These are phyloP conservation scores for Malthinus flaveolus DNA, from an alignment of 2,888 invertebrate genomes.

Conservation along the genomic window DNA sequence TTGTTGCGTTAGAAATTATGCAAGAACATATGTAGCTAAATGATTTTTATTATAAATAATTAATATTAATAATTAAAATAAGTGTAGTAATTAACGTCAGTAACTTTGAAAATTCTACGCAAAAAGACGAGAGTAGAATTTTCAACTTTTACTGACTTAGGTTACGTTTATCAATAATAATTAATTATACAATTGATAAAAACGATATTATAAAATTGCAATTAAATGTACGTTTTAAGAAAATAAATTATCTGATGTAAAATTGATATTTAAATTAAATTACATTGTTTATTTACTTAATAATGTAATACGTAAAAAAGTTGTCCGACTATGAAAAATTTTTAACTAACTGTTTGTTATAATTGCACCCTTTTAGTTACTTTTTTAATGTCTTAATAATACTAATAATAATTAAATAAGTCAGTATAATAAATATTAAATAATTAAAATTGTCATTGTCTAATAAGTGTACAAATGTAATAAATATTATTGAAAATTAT, in stretches of 20 bases:
- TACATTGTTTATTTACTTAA: slow-evolving; percentile 9
- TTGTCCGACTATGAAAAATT: slow-evolving; percentile 2
- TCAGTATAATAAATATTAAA: slow-evolving; percentile 23
- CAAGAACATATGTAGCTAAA: slow-evolving; percentile 1
- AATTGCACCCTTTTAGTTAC: slow-evolving; percentile 18
- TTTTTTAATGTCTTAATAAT: slow-evolving; percentile 23
- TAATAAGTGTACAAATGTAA: slow-evolving; percentile 29
- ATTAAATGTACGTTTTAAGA: slow-evolving; percentile 20
- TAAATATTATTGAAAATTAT: slow-evolving; percentile 12
- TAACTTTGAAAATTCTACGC: background rate
- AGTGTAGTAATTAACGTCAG: background rate
- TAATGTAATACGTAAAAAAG: slow-evolving; percentile 6
- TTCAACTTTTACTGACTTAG: slow-evolving; percentile 4
- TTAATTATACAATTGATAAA: background rate
- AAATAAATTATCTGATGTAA: slow-evolving; percentile 11
- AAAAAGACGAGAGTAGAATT: background rate
- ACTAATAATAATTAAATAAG: slow-evolving; percentile 20
- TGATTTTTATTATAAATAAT: slow-evolving; percentile 8
- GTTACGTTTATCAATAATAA: slow-evolving; percentile 9
- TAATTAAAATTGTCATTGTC: slow-evolving; percentile 22
- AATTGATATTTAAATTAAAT: slow-evolving; percentile 9
- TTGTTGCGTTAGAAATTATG: slow-evolving; percentile 4
- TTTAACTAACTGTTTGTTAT: slow-evolving; percentile 13
- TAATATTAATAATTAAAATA: background rate
- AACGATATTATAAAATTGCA: slow-evolving; percentile 12